phyloP scores from a whole-genome alignment of 2,888 invertebrate species.

The Campoplex capitator region DNA sequence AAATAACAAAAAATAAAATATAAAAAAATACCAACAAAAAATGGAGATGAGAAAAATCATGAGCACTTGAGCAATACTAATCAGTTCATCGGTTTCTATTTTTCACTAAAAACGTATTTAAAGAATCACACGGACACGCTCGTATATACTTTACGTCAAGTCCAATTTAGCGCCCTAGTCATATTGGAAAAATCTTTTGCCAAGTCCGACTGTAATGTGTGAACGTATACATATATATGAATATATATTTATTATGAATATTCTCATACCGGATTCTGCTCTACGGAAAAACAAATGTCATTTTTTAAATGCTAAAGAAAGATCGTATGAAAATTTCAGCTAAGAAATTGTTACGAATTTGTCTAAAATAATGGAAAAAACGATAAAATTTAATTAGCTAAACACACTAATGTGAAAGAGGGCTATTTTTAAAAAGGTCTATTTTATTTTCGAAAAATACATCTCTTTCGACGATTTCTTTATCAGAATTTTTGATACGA shows the following conservation, averaged over 20 bases:
- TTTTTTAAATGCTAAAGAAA: slow-evolving; percentile 7
- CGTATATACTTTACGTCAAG: slow-evolving; percentile 9
- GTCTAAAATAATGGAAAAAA: background rate
- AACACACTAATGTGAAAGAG: background rate
- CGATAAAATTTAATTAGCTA: background rate
- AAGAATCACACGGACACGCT: slow-evolving; percentile 13
- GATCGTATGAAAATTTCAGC: background rate
- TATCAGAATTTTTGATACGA: background rate
- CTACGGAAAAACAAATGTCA: background rate
- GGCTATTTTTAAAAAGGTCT: background rate
- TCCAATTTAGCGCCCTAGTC: slow-evolving; percentile 67
- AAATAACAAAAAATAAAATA: slow-evolving; percentile 17
- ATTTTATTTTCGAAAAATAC: background rate
- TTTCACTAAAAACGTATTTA: slow-evolving; percentile 34
- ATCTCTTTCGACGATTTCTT: background rate
- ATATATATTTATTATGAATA: slow-evolving; percentile 65
- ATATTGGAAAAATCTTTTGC: slow-evolving; percentile 56
- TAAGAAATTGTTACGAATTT: background rate
- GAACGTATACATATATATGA: slow-evolving; percentile 54
- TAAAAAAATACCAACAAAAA: slow-evolving; percentile 6
- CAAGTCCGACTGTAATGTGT: slow-evolving; percentile 66
- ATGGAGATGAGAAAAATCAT: slow-evolving; percentile 8
- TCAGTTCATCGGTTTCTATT: slow-evolving; percentile 41
- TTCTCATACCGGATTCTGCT: slow-evolving; percentile 46
- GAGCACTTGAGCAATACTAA: slow-evolving; percentile 18